phyloP scores from a whole-genome alignment of 2,113 vertebrate genomes.

The Sinocyclocheilus grahami region DNA sequence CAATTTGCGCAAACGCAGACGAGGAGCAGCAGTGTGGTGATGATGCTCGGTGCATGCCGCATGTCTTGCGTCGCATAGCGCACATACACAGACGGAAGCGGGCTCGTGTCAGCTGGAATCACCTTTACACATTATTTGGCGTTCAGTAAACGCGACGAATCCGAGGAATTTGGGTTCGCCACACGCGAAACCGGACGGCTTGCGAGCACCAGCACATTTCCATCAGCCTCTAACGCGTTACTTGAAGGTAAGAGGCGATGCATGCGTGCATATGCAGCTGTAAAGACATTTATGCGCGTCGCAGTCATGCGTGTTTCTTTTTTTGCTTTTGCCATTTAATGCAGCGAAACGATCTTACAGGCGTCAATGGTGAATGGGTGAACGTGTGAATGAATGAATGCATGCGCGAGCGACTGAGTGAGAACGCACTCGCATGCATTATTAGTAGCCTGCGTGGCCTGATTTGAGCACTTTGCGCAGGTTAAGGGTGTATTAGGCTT shows the following conservation, averaged over 20 bases:
- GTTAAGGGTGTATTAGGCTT: constrained; percentile 19
- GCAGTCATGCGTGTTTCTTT: background rate
- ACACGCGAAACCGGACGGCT: constrained; percentile 39
- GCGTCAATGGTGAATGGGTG: background rate
- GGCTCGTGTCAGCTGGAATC: constrained; percentile 73
- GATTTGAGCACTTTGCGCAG: constrained; percentile 40
- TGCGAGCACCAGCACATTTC: constrained; percentile 64
- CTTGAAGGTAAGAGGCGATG: constrained; percentile 71
- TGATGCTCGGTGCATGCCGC: constrained; percentile 76
- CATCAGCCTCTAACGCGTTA: constrained; percentile 61
- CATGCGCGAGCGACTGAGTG: constrained; percentile 54
- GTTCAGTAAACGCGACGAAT: constrained; percentile 40
- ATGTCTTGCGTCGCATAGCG: constrained; percentile 69
- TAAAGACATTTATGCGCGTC: background rate
- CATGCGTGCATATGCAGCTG: constrained; percentile 40
- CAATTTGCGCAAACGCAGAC: constrained; percentile 58
- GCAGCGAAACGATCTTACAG: background rate
- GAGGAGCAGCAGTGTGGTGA: constrained; percentile 63
- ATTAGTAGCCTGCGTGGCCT: constrained; percentile 31
- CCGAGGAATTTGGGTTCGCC: constrained; percentile 39
- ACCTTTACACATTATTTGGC: constrained; percentile 59
- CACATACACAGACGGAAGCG: constrained; percentile 67
- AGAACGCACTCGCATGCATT: constrained; percentile 28
- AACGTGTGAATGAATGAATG: constrained; percentile 37
- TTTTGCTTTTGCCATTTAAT: background rate